Base-by-base conservation (phyloP, 64 coral and sea anemone genomes). In the Stylophora pistillata region DNA sequence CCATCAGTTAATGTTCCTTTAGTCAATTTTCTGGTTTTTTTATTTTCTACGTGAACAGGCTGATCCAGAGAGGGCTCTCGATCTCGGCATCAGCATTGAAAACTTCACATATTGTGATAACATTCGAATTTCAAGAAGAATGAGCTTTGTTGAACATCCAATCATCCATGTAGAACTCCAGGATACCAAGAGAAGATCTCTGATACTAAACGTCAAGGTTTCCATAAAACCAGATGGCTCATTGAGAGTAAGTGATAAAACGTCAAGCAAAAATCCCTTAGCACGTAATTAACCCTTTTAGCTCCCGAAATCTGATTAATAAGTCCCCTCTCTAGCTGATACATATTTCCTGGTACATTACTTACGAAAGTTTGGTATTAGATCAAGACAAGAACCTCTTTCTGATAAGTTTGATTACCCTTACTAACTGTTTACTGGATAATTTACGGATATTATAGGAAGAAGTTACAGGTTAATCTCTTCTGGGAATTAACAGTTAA, bases 91-190 rank as follows among this genome's bases (percentile, higher is more conserved):
- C 56, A 73, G 87, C 53, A 96, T 96, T 33, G 95, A 96, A 53
- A 96, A 96, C 58, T 96, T 96, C 58, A 77, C 71, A 37, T 86
- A 90, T 15, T 93, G 95, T 78, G 95, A 96, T 57, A 90, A 90
- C 65, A 75, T 96, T 59, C 91, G 91, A 30, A 90, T 96, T 66
- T 65, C 60, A 20, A 96, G 86, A 71, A 87, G 91, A 18, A 54
- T 90, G 54, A 76, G 79, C 56, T 52, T 93, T 5, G 23, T 64
- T 30, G 82, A 93, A 41, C 88, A 93, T 31, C 81, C 87, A 75
- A 78, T 93, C 37, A 88, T 87, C 16, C 82, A 95, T 55, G 94
- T 99, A 23, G 93, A 93, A 15, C 29, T 99, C 23, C 90, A 88
- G 64, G 97, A 99, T 64, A 89, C 90, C 13, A 87, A 91, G 55